These are phyloP conservation scores for Merodon equestris DNA, from an alignment of 2,888 invertebrate genomes.

Conservation along the genomic window DNA sequence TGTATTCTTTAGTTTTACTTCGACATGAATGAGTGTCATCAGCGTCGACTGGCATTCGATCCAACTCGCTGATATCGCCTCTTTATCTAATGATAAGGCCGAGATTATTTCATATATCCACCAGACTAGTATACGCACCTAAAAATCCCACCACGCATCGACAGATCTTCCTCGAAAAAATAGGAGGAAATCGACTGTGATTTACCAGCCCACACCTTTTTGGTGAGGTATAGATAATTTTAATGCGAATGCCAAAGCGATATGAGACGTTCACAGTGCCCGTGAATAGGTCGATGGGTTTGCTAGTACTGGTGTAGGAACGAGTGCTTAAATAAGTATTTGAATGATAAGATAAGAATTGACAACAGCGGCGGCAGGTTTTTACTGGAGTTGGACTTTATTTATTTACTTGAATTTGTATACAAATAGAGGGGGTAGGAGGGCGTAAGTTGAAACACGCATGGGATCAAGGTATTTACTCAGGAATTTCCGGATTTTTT, in stretches of 20 bases:
- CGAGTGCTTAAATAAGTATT: slow-evolving; percentile 13
- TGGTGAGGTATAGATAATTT: no score
- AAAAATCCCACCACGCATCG: slow-evolving; percentile 10
- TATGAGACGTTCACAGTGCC: no score
- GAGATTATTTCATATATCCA: neutral
- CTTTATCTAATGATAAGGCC: slow-evolving; percentile 41
- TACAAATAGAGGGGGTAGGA: neutral
- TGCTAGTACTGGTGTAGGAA: neutral
- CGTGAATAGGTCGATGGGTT: neutral
- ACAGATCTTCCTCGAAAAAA: neutral
- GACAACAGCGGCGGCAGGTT: slow-evolving; percentile 5
- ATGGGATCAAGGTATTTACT: neutral
- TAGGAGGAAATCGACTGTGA: no score
- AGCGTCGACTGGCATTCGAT: no score
- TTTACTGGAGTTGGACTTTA: slow-evolving; percentile 4
- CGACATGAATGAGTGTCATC: no score
- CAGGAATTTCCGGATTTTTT: slow-evolving; percentile 1
- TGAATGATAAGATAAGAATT: slow-evolving; percentile 35
- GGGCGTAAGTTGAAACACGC: neutral
- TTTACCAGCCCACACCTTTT: no score
- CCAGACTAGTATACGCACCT: neutral
- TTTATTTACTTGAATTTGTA: slow-evolving; percentile 6
- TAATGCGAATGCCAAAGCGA: no score
- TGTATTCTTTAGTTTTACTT: no score
- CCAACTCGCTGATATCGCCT: slow-evolving; percentile 29